Percentiles rank a stretch among this genome's conserved stretches.
phyloP scores from a whole-genome alignment of 2,888 invertebrate genomes.

The Archips crataeganus region DNA sequence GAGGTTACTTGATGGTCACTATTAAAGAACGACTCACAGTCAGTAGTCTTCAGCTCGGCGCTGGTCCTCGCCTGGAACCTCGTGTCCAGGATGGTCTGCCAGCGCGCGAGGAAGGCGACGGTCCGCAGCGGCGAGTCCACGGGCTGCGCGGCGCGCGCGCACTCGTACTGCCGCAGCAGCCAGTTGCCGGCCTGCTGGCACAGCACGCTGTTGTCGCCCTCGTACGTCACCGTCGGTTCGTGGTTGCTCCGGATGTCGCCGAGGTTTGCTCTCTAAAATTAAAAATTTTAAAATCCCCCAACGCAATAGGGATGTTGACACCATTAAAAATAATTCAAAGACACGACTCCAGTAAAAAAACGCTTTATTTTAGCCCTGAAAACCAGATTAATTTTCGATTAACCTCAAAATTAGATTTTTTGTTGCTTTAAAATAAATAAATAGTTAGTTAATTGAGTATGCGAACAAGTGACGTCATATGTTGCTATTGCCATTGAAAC shows the following conservation, averaged over 20 bases:
- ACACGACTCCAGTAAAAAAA: too few species aligned
- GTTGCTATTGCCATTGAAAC: too few species aligned
- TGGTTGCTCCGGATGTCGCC: slow-evolving; percentile 94
- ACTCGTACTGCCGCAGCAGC: slow-evolving; percentile 89
- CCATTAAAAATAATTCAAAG: too few species aligned
- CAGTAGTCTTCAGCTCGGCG: slow-evolving; percentile 60
- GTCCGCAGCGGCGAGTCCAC: slow-evolving; percentile 90
- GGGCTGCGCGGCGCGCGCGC: slow-evolving; percentile 69
- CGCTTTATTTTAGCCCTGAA: too few species aligned
- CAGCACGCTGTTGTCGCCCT: slow-evolving; percentile 97
- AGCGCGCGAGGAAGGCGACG: slow-evolving; percentile 87
- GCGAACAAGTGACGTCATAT: too few species aligned
- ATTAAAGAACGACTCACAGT: slow-evolving; percentile 64
- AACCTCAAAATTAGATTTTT: too few species aligned
- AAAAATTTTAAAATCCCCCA: too few species aligned
- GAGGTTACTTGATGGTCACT: too few species aligned
- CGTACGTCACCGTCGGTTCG: slow-evolving; percentile 96
- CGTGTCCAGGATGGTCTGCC: slow-evolving; percentile 48
- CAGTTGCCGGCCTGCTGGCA: slow-evolving; percentile 96
- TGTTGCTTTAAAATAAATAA: too few species aligned
- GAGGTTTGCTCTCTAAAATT: slow-evolving; percentile 91
- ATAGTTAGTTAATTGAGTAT: too few species aligned
- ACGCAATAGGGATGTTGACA: too few species aligned
- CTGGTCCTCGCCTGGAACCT: slow-evolving; percentile 59
- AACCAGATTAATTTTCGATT: too few species aligned